phyloP scores from a whole-genome alignment of 1,140 invertebrate species.

The Euwallacea similis region DNA sequence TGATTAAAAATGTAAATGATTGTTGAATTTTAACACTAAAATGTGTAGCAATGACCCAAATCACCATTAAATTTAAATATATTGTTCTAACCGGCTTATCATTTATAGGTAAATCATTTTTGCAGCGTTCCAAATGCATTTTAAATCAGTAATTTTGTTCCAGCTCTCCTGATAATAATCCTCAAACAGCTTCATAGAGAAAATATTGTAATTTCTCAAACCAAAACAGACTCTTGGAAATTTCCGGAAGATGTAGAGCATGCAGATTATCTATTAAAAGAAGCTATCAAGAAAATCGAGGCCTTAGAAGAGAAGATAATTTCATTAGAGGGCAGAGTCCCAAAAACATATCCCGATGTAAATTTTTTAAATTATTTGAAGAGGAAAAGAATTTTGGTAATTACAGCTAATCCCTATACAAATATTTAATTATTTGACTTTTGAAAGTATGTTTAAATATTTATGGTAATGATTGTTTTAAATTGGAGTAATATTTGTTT shows the following conservation, averaged over 20 bases:
- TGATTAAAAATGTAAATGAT: slow-evolving; percentile 32
- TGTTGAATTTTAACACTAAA: slow-evolving; percentile 10
- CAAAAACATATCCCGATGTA: slow-evolving; percentile 87
- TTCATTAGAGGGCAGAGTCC: slow-evolving; percentile 69
- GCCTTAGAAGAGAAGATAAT: slow-evolving; percentile 72
- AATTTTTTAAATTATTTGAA: slow-evolving; percentile 89
- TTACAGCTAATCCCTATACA: too few species aligned
- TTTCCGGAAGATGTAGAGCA: slow-evolving; percentile 40
- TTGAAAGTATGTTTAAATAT: too few species aligned
- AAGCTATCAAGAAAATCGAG: slow-evolving; percentile 56
- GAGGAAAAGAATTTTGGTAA: slow-evolving; percentile 85
- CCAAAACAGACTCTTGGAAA: slow-evolving; percentile 26
- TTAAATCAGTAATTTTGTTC: too few species aligned
- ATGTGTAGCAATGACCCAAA: slow-evolving; percentile 40
- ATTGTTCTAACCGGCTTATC: slow-evolving; percentile 21
- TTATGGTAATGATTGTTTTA: background rate
- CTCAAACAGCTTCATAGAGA: background rate
- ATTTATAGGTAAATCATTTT: slow-evolving; percentile 20
- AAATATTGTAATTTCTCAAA: background rate
- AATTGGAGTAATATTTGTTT: background rate
- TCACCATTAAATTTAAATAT: slow-evolving; percentile 40
- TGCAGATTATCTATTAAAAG: slow-evolving; percentile 42
- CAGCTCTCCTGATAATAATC: too few species aligned
- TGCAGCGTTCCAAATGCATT: background rate
- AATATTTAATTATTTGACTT: too few species aligned